phyloP scores from a whole-genome alignment of 2,797 vertebrate genomes.

The Neosilurus hyrtlii region DNA sequence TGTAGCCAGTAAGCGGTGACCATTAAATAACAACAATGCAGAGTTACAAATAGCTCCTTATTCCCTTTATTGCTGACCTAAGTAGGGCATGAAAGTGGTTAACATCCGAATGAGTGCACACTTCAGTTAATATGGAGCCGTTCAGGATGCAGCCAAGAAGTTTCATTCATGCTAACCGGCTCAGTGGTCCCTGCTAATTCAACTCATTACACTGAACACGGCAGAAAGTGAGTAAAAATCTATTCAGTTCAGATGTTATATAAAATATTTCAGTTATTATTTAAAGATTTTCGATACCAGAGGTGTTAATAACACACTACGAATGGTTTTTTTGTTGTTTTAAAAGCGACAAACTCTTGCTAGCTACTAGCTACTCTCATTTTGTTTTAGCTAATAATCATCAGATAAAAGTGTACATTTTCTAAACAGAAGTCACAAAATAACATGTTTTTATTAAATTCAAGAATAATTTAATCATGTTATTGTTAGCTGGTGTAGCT shows the following conservation, averaged over 20 bases:
- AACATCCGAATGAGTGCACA: neutral
- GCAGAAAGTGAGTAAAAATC: conserved; percentile 19
- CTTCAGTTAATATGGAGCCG: no score
- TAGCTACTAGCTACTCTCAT: neutral
- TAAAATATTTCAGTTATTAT: neutral
- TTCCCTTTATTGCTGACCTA: neutral
- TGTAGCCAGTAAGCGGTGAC: neutral
- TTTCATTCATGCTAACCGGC: conserved; percentile 7
- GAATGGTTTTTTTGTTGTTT: neutral
- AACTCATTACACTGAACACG: neutral
- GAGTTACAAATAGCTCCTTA: neutral
- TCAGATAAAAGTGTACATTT: no score
- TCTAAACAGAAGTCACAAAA: neutral
- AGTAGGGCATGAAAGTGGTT: neutral
- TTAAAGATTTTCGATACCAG: neutral
- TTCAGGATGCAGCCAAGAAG: neutral
- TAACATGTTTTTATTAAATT: neutral
- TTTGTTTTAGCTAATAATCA: neutral
- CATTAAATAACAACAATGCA: neutral
- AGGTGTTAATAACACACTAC: neutral
- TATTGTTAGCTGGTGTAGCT: no score
- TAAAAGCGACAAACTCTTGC: neutral
- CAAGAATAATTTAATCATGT: no score
- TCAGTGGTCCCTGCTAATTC: conserved; percentile 2
- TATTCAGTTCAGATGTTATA: neutral